These are phyloP conservation scores for Falco berigora DNA, from an alignment of 2,797 vertebrate genomes.

Conservation along the genomic window DNA sequence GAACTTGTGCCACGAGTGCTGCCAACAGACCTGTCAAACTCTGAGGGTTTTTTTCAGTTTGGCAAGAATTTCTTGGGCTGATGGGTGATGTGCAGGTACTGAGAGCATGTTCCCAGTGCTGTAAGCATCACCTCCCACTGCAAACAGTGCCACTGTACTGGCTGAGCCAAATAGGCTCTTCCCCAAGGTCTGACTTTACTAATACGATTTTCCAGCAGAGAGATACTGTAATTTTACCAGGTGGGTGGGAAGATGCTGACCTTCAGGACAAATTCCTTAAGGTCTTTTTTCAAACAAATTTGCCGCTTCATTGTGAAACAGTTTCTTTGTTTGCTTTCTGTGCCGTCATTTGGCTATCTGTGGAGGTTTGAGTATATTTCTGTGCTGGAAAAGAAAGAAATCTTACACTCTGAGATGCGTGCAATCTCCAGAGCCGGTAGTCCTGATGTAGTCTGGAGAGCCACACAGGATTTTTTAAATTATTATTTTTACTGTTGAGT, in stretches of 20 bases:
- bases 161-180: background rate
- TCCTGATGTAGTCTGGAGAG: background rate
- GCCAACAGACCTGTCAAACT: background rate
- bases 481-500: background rate
- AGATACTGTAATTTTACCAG: background rate
- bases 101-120: accelerated
- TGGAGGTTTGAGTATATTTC: background rate
- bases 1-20: background rate
- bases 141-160: background rate
- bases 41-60: background rate
- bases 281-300: background rate
- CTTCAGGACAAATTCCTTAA: background rate
- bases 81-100: background rate
- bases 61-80: background rate
- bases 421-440: background rate
- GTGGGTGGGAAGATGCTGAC: background rate
- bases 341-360: background rate
- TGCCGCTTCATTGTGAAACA: background rate
- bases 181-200: background rate
- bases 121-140: background rate
- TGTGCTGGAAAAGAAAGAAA: background rate
- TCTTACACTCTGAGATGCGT: background rate
- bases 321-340: background rate
- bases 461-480: background rate
- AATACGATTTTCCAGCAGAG: background rate